Evolutionary conservation across 2,113 vertebrate species (phyloP), one percentile per base, ranked within the genome.

Genomic region (Cololabis saira): DNA sequence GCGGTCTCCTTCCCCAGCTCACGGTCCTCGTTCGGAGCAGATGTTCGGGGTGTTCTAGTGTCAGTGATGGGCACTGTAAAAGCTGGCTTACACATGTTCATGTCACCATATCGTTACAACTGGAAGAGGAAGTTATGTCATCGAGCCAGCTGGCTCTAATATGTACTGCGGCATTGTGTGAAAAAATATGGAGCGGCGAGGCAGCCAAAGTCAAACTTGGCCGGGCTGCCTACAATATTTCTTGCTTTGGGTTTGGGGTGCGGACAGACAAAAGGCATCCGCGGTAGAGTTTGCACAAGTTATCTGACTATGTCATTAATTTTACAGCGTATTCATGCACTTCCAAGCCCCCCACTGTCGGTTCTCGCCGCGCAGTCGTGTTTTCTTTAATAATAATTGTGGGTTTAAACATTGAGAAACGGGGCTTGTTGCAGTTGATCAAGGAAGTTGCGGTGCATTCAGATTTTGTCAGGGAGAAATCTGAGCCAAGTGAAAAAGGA

Each of bases 31-130:
- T 62, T 83, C 24, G 4, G 59, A 78, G 79, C 86, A 88, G 86
- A 87, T 87, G 83, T 86, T 80, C 54, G 66, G 84, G 49, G 84
- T 73, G 76, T 82, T 85, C 42, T 13, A 0, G 0, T 11, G 85
- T 82, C 93, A 93, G 93, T 94, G 93, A 93, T 90, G 91, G 17
- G 2, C 30, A 64, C 61, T 50, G 81, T 81, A 78, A 87, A 82
- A 80, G 58, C 78, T 78, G 66, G 60, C 78, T 80, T 82, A 85
- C 82, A 89, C 74, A 86, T 90, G 86, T 82, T 84, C 78, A 74
- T 86, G 79, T 88, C 87, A 83, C 82, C 75, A 73, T 69, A 70
- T 81, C 47, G 55, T 47, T 81, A 80, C 83, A 86, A 87, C 83
- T 78, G 74, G 47, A 74, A 60, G 43, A 88, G 85, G 83, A 91